Evolutionary conservation across 2,797 vertebrate species (phyloP), one percentile per base, ranked within the genome.

Genomic region (Poecilia wingei): DNA sequence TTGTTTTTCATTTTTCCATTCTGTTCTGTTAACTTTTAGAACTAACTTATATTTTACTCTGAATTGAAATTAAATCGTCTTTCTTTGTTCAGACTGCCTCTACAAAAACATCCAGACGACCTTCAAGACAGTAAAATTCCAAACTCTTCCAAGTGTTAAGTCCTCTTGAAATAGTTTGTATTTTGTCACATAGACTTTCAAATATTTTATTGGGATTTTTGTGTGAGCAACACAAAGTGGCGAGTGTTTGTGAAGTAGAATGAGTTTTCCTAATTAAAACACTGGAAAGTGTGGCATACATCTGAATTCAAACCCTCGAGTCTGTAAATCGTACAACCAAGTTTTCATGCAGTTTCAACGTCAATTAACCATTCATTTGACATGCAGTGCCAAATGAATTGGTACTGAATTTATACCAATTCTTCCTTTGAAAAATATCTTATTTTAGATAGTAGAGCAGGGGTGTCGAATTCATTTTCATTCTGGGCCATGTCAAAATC

Each of bases 1-100:
- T 82, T 81, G 43, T 43, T 16, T 73, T 81, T 77, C 64, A 72
- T 77, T 76, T 86, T 79, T 73, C 12, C 4, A 68, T 41, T 68
- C 18, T 46, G 45, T 20, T 25, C 3, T 33, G 43, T 59, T 46
- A 71, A 18, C n/a, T 85, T 76, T 57, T 70, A 77, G n/a, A 77
- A 55, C 22, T 72, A 41, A 55, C 36, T 79, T 70, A 1, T 41
- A 31, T 66, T 79, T 72, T 73, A 39, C 69, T 36, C 41, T 73
- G 73, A 36, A 79, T 69, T 83, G 6, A 18, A 20, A 28, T 70
- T 36, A 39, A 78, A 79, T 77, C 72, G 3, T 9, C 49, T 76
- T 76, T 79, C 49, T 68, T 59, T 59, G 13, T 31, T 12, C 31
- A 14, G 57, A 59, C n/a, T 31, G 57, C 28, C 13, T 9, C 14